A percentile compares a stretch with the other conserved stretches of the same genome.
Conservation (phyloP, 92 coral and sea anemone genomes). For the Blastomussa wellsi region DNA sequence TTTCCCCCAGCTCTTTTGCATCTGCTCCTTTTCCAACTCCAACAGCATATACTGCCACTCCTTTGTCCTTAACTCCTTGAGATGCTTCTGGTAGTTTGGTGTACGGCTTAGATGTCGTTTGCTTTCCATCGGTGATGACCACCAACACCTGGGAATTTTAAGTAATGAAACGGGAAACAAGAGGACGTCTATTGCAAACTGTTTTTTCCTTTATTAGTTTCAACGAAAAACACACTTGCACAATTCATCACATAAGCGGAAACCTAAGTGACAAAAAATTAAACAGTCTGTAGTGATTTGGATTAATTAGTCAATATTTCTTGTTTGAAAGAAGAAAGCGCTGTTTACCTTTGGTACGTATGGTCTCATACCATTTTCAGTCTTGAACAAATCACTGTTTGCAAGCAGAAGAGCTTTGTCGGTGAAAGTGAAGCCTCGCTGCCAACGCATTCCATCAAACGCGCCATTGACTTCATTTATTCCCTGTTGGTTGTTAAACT, state of each 20-base stretch:
- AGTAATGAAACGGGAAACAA: too few relatives aligned
- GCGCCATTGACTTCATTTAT: slow-evolving; percentile 5
- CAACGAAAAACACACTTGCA: too few relatives aligned
- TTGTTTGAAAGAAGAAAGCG: too few relatives aligned
- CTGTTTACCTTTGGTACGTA: slow-evolving; percentile 33
- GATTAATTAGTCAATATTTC: background rate
- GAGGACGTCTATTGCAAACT: too few relatives aligned
- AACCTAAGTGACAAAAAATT: too few relatives aligned
- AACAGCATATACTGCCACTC: slow-evolving; percentile 52
- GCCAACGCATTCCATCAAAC: slow-evolving; percentile 36
- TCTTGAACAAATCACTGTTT: slow-evolving; percentile 29
- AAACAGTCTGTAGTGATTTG: background rate
- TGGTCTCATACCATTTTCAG: slow-evolving; percentile 36
- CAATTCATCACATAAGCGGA: too few relatives aligned
- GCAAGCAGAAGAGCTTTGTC: slow-evolving; percentile 45
- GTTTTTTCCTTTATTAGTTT: too few relatives aligned
- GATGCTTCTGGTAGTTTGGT: slow-evolving; percentile 41
- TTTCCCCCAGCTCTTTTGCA: slow-evolving; percentile 42
- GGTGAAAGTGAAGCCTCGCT: slow-evolving; percentile 41
- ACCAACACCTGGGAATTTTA: slow-evolving; percentile 34
- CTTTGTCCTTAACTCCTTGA: slow-evolving; percentile 36
- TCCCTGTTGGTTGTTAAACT: slow-evolving; percentile 42
- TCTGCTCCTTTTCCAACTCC: slow-evolving; percentile 50
- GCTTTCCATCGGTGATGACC: slow-evolving; percentile 59
- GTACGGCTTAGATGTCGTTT: slow-evolving; percentile 43